Evolutionary conservation across 2,113 vertebrate species (phyloP).

Genomic region (Fregata magnificens): DNA sequence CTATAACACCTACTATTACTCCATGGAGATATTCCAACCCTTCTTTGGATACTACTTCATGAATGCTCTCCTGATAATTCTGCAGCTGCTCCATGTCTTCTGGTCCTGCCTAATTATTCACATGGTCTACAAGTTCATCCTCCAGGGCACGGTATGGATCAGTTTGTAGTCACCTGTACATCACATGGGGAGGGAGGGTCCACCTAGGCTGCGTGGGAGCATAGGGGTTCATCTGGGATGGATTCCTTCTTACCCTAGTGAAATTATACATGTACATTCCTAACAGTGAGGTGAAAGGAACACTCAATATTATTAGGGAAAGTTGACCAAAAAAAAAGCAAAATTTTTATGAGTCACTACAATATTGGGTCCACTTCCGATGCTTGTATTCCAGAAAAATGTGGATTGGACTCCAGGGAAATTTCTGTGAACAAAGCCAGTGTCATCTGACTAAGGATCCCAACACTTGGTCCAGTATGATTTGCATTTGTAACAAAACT

Average conservation of each 20-base stretch:
- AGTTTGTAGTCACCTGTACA: background rate
- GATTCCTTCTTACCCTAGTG: background rate
- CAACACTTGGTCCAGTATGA: background rate
- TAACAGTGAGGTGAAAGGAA: background rate
- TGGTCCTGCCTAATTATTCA: conserved; percentile 90
- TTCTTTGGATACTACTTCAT: conserved; percentile 92
- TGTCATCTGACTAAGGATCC: background rate
- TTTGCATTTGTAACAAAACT: background rate
- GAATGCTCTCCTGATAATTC: conserved; percentile 79
- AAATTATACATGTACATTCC: background rate
- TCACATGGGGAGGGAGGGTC: background rate
- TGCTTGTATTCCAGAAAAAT: background rate
- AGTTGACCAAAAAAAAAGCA: background rate
- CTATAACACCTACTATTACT: conserved; percentile 79
- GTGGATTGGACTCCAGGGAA: background rate
- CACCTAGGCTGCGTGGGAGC: background rate
- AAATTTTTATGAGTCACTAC: background rate
- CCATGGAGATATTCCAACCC: conserved; percentile 73
- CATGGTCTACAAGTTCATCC: conserved; percentile 86
- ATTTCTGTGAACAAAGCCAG: background rate
- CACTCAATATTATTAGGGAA: background rate
- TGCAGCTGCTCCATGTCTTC: conserved; percentile 89
- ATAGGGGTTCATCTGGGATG: background rate
- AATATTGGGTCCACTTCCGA: background rate
- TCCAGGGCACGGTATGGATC: conserved; percentile 81